Base-by-base conservation (phyloP, 2,888 invertebrate genomes). In the Drepana falcataria region DNA sequence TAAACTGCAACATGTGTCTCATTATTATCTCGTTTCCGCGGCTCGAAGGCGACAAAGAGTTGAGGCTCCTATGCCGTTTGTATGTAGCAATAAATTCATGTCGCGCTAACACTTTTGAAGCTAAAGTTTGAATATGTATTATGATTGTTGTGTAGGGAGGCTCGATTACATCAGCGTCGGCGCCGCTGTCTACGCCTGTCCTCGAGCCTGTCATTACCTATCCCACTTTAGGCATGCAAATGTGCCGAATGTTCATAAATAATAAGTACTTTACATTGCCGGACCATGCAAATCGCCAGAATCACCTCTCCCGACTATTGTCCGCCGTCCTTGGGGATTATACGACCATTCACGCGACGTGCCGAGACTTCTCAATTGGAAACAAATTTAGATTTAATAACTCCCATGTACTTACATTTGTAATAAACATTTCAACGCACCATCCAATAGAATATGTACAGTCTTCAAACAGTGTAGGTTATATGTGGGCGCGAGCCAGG, bases 231-330 rank as follows among this genome's bases (percentile, higher is more conserved):
- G 86, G 75, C 84, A 87, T 88, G 87, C 79, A 85, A 87, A 89
- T 87, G 86, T 79, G 73, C 79, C 79, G 81, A 85, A 82, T 82
- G 74, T 79, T 69, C 73, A 68, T 71, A 74, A 79, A 67, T 74
- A 76, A 74, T 69, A 71, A 69, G 69, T 76, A 75, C 75, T 77
- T 72, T 71, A 65, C 70, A 67, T 72, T 71, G 69, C 71, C 69
- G 66, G 67, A 69, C 75, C 72, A 87, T 88, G 82, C 87, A 83
- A 87, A 88, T 85, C 75, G 76, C 77, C 74, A 85, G 83, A 87
- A 88, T 85, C 75, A 76, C 77, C 74, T 85, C 85, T 83, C 82
- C 73, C 71, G 77, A 77, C 86, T 79, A 89, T 89, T 90, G 88
- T 89, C 81, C 75, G 67, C 70, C 78, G 86, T 83, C 87, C 84